Conservation (phyloP, 2,113 vertebrate species). For the Alosa alosa region DNA sequence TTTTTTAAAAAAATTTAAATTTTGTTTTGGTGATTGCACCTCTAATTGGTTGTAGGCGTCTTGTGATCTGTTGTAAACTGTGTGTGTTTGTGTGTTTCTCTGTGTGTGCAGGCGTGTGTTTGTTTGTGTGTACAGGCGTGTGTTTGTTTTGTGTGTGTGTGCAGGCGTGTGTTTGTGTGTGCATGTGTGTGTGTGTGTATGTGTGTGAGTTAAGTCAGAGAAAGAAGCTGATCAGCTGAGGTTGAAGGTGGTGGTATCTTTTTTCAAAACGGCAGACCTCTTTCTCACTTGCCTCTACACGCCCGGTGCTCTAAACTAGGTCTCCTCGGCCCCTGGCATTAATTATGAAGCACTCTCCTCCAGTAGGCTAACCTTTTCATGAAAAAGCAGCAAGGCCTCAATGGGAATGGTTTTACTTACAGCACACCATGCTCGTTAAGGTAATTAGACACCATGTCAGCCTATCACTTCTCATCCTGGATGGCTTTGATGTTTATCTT, state of each 20-base stretch:
- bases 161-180: not conserved
- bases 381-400: not conserved
- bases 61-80: not conserved
- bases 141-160: not conserved
- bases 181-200: not conserved
- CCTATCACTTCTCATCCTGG: not conserved
- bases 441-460: not conserved
- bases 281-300: not conserved
- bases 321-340: not conserved
- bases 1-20: no score
- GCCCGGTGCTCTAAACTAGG: not conserved
- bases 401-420: constrained; percentile 9
- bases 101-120: no score
- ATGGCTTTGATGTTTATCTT: constrained; percentile 1
- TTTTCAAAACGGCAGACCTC: not conserved
- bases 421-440: constrained; percentile 1
- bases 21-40: not conserved
- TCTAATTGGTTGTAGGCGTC: not conserved
- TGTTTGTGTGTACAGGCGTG: not conserved
- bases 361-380: constrained; percentile 19
- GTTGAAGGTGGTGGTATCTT: not conserved
- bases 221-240: not conserved
- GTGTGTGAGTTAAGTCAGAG: not conserved
- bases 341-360: not conserved
- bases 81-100: not conserved